These are phyloP conservation scores for Propithecus deckenii DNA, from an alignment of 2,797 vertebrate genomes.

Conservation along the genomic window DNA sequence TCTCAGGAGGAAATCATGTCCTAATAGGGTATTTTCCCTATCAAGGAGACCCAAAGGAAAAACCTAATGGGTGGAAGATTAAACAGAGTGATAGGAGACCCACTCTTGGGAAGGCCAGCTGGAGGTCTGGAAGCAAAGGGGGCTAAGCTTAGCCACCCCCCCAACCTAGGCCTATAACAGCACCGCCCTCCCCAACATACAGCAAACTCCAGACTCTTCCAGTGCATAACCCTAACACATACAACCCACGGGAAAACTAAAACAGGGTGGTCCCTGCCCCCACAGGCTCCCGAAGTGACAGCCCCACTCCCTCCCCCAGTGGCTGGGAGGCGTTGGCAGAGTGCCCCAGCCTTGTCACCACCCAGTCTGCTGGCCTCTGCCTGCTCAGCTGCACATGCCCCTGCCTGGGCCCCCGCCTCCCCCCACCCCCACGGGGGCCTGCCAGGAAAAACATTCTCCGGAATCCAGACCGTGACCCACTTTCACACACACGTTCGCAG, in stretches of 20 bases:
- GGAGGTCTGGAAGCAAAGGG: slow-evolving; percentile 2
- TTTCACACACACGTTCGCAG: slow-evolving; percentile 60
- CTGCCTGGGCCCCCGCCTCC: slow-evolving; percentile 62
- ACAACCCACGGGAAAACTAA: not conserved
- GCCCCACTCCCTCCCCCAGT: not conserved
- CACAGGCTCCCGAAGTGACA: not conserved
- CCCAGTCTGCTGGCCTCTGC: slow-evolving; percentile 58
- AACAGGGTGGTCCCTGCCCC: not conserved
- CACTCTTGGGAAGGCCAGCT: slow-evolving; percentile 6
- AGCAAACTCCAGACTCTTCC: not conserved
- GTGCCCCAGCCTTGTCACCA: slow-evolving; percentile 57
- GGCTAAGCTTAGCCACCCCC: not conserved
- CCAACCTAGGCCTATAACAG: not conserved
- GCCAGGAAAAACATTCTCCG: slow-evolving; percentile 56
- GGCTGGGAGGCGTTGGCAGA: slow-evolving; percentile 59
- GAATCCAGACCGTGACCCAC: slow-evolving; percentile 63
- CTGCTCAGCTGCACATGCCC: slow-evolving; percentile 48
- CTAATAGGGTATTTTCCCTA: not conserved
- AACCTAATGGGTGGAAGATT: not conserved
- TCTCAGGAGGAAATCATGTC: not conserved
- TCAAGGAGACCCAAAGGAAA: not conserved
- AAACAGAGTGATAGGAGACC: not conserved
- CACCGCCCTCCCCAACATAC: not conserved
- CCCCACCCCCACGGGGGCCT: slow-evolving; percentile 54
- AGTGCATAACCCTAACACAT: not conserved